Conservation (phyloP, 2,888 invertebrate genomes). For the Eurytoma californica region DNA sequence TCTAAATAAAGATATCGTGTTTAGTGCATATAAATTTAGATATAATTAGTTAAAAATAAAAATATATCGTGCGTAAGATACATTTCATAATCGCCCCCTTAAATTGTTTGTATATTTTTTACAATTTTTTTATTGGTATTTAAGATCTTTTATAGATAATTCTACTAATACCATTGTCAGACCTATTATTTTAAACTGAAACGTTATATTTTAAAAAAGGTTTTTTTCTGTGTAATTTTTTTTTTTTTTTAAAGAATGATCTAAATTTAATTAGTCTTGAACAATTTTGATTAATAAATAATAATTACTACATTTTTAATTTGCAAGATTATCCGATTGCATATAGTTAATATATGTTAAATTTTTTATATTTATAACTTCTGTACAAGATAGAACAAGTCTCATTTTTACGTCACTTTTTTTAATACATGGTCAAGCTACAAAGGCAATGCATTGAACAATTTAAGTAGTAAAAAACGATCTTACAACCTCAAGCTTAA, state of each 20-base stretch:
- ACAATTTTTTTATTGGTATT: constrained; percentile 47
- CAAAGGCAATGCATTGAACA: constrained; percentile 43
- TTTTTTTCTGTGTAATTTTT: constrained; percentile 18
- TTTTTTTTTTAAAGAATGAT: constrained; percentile 8
- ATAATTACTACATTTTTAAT: too few relatives aligned
- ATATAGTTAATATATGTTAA: constrained; percentile 35
- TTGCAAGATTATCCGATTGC: constrained; percentile 23
- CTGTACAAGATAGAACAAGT: constrained; percentile 51
- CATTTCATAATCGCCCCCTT: constrained; percentile 24
- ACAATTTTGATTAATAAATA: too few relatives aligned
- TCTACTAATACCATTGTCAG: constrained; percentile 20
- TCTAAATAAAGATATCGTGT: constrained; percentile 25
- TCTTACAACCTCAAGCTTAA: constrained; percentile 40
- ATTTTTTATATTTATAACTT: constrained; percentile 51
- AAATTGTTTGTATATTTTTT: constrained; percentile 34
- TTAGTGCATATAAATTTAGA: constrained; percentile 21
- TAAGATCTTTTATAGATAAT: constrained; percentile 38
- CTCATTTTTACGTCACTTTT: constrained; percentile 16
- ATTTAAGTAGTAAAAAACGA: constrained; percentile 45
- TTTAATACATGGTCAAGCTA: constrained; percentile 24
- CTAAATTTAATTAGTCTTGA: too few relatives aligned
- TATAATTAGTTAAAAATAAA: constrained; percentile 29
- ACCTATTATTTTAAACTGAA: not conserved
- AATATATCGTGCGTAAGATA: constrained; percentile 34
- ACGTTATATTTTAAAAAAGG: constrained; percentile 16